Evolutionary conservation across 2,113 vertebrate species (phyloP).

Genomic region (Lanius ludovicianus): DNA sequence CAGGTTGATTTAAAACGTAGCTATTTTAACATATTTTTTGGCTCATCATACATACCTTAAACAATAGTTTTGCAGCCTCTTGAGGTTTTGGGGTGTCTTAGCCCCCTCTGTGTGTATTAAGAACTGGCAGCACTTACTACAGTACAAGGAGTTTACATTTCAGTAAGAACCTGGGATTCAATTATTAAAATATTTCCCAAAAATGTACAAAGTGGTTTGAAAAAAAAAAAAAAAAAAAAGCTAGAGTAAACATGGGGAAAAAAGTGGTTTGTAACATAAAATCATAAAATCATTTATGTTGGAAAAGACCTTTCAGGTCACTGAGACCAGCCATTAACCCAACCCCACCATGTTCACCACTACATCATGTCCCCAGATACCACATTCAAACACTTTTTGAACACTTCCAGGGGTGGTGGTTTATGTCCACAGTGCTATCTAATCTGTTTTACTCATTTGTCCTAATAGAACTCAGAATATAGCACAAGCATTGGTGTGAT

Average conservation of each 20-base stretch:
- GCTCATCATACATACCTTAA: not conserved
- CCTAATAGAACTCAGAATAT: not conserved
- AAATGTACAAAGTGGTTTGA: not conserved
- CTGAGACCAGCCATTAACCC: not conserved
- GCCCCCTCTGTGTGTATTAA: not conserved
- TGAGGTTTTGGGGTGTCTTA: not conserved
- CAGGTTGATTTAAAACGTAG: not conserved
- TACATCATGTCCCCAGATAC: not conserved
- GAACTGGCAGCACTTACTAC: not conserved
- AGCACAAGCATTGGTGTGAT: not conserved
- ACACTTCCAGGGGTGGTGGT: not conserved
- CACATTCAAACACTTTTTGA: not conserved
- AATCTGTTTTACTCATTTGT: not conserved
- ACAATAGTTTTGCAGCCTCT: not conserved
- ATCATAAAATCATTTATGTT: not conserved
- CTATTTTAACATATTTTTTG: not conserved
- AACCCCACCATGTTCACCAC: accelerated
- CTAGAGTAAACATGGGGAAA: not conserved
- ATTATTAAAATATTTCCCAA: not conserved
- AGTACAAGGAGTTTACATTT: not conserved
- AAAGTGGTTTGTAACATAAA: not conserved
- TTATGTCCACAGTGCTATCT: not conserved
- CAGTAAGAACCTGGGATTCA: not conserved
- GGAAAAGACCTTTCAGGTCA: not conserved
- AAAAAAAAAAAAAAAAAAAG: too few relatives aligned